A percentile compares a stretch with the other conserved stretches of the same genome.
Evolutionary conservation across 64 coral and sea anemone species (phyloP).

Genomic region (Catalaphyllia jardinei): DNA sequence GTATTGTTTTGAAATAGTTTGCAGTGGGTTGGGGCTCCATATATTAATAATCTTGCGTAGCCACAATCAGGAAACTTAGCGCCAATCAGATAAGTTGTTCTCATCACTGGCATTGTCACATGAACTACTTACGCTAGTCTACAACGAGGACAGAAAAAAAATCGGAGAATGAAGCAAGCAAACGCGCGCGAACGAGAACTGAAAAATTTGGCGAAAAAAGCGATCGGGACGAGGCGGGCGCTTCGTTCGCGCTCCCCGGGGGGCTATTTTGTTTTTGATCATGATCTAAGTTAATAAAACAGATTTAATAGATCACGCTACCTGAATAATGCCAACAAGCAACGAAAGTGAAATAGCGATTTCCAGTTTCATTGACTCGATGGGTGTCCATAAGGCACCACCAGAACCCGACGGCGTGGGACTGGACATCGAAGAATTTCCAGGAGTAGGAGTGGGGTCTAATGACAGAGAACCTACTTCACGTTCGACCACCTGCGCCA

Average conservation of each 20-base stretch:
- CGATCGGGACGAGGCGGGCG: no score
- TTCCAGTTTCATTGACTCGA: conserved; percentile 63
- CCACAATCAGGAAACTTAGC: no score
- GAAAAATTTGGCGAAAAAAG: no score
- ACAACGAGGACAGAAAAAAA: no score
- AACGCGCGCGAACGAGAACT: no score
- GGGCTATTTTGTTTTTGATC: background rate
- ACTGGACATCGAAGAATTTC: conserved; percentile 10
- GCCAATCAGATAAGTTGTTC: no score
- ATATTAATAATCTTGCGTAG: no score
- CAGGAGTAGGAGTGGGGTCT: background rate
- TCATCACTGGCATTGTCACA: no score
- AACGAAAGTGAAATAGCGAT: conserved; percentile 76
- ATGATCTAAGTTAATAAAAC: background rate
- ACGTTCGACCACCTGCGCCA: conserved; percentile 67
- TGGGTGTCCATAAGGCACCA: conserved; percentile 40
- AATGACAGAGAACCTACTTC: conserved; percentile 35
- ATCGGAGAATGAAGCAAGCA: no score
- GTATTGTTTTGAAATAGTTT: no score
- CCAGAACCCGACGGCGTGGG: background rate
- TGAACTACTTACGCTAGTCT: no score
- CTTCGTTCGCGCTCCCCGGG: background rate
- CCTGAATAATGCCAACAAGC: conserved; percentile 85
- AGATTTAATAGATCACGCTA: background rate
- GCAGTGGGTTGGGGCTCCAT: no score